Base-by-base conservation (phyloP, 2,113 vertebrate species). In the Vicugna pacos region DNA sequence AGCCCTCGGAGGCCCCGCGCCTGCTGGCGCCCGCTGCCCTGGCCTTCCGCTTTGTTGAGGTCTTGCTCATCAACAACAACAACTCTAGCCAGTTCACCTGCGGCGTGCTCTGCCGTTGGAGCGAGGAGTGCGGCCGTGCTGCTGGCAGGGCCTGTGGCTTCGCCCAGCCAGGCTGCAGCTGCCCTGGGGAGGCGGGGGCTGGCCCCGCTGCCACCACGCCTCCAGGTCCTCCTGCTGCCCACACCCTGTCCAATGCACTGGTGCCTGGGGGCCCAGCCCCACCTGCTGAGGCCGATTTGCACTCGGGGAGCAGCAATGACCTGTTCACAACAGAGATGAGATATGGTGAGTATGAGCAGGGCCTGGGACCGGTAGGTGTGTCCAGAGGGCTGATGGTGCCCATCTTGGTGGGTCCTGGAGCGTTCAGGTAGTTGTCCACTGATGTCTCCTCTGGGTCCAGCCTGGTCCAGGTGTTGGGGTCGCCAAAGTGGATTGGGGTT, bases 61-160 rank as follows among this genome's bases (percentile, higher is more conserved):
- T 99, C 96, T 98, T 99, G 89, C 99, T 99, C 84, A 99, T 99
- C 94, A 99, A 99, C 98, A 99, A 99, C 97, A 99, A 99, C 99
- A 99, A 99, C 98, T 99, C 99, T 93, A 99, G 99, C 98, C 99
- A 99, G 98, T 99, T 99, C 96, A 99, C 99, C 93, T 99, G 99
- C 13, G 99, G 99, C 0, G 99, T 99, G 95, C 99, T 99, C n/a
- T 99, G 99, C 98, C 99, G 99, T 92, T 99, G 99, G 99, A 99
- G 99, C 6, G 99, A 99, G 98, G 99, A 99, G 98, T 99, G 99
- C 70, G 98, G 99, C 97, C 99, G 99, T 0, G 97, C 98, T 0
- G 98, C 98, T 1, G 28, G 99, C 97, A 85, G 98, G 95, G 98
- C 98, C 77, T 99, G 99, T 17, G 99, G 99, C 89, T 99, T 99